These are phyloP conservation scores for Lottia gigantea DNA, from an alignment of 2,888 invertebrate species.

Conservation along the genomic window DNA sequence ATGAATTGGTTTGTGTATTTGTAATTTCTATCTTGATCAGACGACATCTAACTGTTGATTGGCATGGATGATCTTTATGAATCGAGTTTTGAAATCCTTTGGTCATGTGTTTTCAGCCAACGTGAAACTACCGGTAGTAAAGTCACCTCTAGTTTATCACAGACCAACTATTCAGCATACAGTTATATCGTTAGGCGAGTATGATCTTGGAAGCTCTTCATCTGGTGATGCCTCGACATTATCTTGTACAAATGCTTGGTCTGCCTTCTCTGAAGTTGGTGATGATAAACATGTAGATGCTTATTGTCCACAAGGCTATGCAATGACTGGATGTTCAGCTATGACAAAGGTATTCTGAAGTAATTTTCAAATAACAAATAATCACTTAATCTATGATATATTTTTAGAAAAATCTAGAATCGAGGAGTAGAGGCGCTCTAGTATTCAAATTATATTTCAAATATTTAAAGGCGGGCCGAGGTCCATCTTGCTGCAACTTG, in stretches of 20 bases:
- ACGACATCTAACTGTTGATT: no score
- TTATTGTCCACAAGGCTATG: slow-evolving; percentile 23
- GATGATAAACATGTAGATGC: slow-evolving; percentile 27
- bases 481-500: no score
- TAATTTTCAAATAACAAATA: neutral
- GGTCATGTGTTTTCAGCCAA: neutral
- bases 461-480: no score
- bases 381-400: no score
- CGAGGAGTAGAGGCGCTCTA: no score
- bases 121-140: neutral
- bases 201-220: neutral
- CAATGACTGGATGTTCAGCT: slow-evolving; percentile 31
- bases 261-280: slow-evolving; percentile 20
- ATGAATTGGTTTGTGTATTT: no score
- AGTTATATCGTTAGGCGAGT: neutral
- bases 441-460: no score
- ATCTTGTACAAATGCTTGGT: slow-evolving; percentile 24
- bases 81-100: no score
- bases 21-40: no score
- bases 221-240: slow-evolving; percentile 10
- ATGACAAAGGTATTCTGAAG: slow-evolving; percentile 15
- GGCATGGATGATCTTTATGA: no score
- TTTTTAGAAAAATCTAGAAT: no score
- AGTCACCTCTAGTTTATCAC: neutral
- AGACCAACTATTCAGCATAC: neutral